Conservation (phyloP, 2,888 invertebrate species). For the Ophion ellenae region DNA sequence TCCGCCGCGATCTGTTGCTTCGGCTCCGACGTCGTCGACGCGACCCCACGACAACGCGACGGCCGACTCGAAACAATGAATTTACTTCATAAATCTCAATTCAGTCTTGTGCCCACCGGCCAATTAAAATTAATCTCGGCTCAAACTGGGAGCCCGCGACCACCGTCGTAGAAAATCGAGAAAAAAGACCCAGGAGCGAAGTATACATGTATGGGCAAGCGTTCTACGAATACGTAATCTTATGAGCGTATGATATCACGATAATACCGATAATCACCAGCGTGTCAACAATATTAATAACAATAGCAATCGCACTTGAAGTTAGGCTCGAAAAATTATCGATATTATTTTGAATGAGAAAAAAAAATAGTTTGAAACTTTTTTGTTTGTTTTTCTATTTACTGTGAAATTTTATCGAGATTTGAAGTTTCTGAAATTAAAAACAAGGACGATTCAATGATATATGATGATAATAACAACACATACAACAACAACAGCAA, state of each 20-base stretch:
- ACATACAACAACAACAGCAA: too few relatives aligned
- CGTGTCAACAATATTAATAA: not conserved
- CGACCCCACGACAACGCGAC: conserved; percentile 65
- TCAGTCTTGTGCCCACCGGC: conserved; percentile 78
- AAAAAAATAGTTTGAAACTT: too few relatives aligned
- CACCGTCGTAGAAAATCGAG: conserved; percentile 72
- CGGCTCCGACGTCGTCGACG: not conserved
- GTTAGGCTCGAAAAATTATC: too few relatives aligned
- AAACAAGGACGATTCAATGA: too few relatives aligned
- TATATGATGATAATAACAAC: too few relatives aligned
- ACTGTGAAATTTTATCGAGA: too few relatives aligned
- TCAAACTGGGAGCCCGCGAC: conserved; percentile 69
- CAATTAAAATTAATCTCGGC: conserved; percentile 82
- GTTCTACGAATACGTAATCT: not conserved
- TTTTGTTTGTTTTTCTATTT: too few relatives aligned
- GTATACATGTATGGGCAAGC: not conserved
- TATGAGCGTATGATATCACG: conserved; percentile 19
- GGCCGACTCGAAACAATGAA: conserved; percentile 82
- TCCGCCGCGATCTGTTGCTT: conserved; percentile 42
- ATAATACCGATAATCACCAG: not conserved
- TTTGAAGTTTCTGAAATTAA: too few relatives aligned
- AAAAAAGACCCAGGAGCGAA: conserved; percentile 16
- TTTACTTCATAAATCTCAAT: conserved; percentile 84
- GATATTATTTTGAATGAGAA: too few relatives aligned
- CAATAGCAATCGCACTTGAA: too few relatives aligned